These are phyloP conservation scores for Dasypogon diadema DNA, from an alignment of 2,888 invertebrate genomes.

Conservation along the genomic window DNA sequence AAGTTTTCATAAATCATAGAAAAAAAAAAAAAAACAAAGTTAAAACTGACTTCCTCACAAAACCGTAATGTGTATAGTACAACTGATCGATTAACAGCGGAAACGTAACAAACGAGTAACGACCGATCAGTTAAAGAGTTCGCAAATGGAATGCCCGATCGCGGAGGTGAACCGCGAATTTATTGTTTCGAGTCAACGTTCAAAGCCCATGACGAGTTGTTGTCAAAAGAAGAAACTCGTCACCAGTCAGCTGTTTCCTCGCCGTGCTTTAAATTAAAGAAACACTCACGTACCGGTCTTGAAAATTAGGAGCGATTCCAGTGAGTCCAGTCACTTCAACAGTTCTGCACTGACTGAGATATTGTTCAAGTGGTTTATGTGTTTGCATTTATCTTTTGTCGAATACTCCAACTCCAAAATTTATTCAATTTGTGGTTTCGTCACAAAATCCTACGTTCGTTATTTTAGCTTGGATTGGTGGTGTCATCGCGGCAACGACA, in stretches of 20 bases:
- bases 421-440: background rate
- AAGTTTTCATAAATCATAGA: background rate
- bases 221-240: background rate
- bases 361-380: background rate
- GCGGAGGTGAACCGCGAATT: conserved; percentile 43
- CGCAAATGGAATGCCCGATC: conserved; percentile 35
- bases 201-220: background rate
- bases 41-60: conserved; percentile 7
- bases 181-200: conserved; percentile 38
- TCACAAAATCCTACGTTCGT: conserved; percentile 10
- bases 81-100: conserved; percentile 5
- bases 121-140: conserved; percentile 21
- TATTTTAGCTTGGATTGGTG: background rate
- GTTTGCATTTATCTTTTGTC: background rate
- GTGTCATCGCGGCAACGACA: background rate
- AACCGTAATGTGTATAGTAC: background rate
- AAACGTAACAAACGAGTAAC: conserved; percentile 22
- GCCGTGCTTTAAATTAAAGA: background rate
- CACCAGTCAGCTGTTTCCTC: conserved; percentile 21
- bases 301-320: background rate
- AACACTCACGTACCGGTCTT: background rate
- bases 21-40: conserved; percentile 1
- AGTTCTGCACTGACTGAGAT: conserved; percentile 5
- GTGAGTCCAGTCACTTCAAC: background rate
- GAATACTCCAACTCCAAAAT: conserved; percentile 26